Evolutionary conservation across 1,140 invertebrate genomes (phyloP), one percentile per base, ranked within the genome.

Genomic region (Tetranychus cinnabarinus): DNA sequence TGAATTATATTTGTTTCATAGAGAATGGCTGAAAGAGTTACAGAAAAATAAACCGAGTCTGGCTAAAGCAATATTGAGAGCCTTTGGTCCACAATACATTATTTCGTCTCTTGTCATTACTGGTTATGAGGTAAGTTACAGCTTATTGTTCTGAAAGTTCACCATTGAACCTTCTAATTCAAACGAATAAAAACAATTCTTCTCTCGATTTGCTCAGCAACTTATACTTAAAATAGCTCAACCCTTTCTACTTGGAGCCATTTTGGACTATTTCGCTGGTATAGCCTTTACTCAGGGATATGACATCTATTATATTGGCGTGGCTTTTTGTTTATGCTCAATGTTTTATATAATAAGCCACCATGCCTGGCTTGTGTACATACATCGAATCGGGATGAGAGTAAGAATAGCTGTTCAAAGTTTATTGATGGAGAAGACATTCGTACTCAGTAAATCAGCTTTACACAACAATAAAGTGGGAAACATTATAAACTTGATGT

Each of bases 401-500:
- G 37, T 56, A 1, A 35, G 64, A 76, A 37, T 79, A 13, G 76
- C 77, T 1, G 73, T 72, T 60, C 77, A 73, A 64, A 70, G 74
- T 10, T 66, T 80, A 0, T 67, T 80, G 56, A 79, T 78, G 64
- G 31, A 59, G 4, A 65, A 61, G 45, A 45, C 50, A 23, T 66
- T 77, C 58, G 67, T 69, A 35, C 64, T 78, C 23, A 76, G 72
- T 63, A 72, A 73, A 65, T 79, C 77, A 3, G 81, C 85, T 8
- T 70, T 90, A 37, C 79, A 79, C 31, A 77, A 84, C 67, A 86
- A 84, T 5, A 85, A 85, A 4, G 78, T 80, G 46, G 89, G 89
- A 8, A 83, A 95, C 74, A 82, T 93, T 69, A 83, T 93, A 12
- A 96, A 93, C 73, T 76, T 95, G 8, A 76, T 96, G 63, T 89